phyloP scores from a whole-genome alignment of 1,140 invertebrate genomes.

The Conus ventricosus region DNA sequence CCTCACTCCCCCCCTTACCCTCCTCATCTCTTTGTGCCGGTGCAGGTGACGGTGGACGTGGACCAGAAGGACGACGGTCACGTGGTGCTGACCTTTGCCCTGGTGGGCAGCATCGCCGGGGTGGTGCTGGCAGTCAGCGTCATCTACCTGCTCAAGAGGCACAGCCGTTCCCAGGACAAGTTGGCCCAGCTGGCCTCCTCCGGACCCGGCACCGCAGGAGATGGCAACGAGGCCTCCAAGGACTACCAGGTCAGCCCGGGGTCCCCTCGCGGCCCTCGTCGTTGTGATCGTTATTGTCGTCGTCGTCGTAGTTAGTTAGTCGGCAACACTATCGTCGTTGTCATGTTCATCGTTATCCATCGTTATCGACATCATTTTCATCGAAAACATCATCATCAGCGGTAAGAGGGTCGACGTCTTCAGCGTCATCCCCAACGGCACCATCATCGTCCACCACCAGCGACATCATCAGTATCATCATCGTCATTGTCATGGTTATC shows the following conservation, averaged over 20 bases:
- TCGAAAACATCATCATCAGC: too few species aligned
- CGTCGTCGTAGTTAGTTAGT: too few species aligned
- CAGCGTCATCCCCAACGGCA: too few species aligned
- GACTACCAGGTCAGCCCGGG: conserved; percentile 87
- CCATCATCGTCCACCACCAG: too few species aligned
- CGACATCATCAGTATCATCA: too few species aligned
- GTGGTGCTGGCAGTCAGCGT: conserved; percentile 82
- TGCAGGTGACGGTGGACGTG: conserved; percentile 52
- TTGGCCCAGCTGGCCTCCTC: conserved; percentile 73
- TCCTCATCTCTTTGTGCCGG: not conserved
- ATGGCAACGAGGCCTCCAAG: conserved; percentile 90
- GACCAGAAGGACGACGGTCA: conserved; percentile 62
- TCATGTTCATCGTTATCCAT: too few species aligned
- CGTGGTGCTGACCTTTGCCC: conserved; percentile 79
- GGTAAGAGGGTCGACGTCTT: too few species aligned
- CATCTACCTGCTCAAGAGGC: conserved; percentile 84
- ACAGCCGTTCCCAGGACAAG: conserved; percentile 83
- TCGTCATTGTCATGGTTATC: too few species aligned
- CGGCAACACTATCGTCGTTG: too few species aligned
- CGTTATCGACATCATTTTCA: too few species aligned
- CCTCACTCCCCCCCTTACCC: not conserved
- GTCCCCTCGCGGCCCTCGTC: too few species aligned
- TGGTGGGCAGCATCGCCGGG: conserved; percentile 82
- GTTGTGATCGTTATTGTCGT: too few species aligned
- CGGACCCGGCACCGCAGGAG: not conserved